These are phyloP conservation scores for Phodopus roborovskii DNA, from an alignment of 2,113 vertebrate species.

Conservation along the genomic window DNA sequence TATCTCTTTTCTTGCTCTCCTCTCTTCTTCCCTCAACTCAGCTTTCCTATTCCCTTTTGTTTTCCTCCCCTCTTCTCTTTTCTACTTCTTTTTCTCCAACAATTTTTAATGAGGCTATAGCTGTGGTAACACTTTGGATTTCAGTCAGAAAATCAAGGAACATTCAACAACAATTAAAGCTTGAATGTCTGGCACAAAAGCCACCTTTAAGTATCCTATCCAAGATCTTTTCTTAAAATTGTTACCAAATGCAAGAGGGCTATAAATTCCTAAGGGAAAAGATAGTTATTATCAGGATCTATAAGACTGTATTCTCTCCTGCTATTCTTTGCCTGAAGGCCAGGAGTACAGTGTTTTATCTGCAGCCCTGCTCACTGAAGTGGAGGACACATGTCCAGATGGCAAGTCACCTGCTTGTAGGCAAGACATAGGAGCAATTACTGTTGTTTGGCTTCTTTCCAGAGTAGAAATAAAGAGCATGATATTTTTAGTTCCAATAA, in stretches of 20 bases:
- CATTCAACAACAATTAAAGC: constrained; percentile 25
- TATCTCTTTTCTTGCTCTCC: no score
- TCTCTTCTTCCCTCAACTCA: no score
- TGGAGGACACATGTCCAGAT: constrained; percentile 71
- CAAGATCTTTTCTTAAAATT: constrained; percentile 9
- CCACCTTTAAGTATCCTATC: neutral
- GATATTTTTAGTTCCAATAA: constrained; percentile 35
- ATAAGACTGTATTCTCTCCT: neutral
- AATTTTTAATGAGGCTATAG: constrained; percentile 9
- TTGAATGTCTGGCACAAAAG: neutral
- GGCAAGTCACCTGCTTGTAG: constrained; percentile 73
- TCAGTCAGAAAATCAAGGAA: constrained; percentile 48
- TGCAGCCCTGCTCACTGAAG: constrained; percentile 65
- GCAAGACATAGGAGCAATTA: constrained; percentile 72
- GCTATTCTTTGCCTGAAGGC: constrained; percentile 57
- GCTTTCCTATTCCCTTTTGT: no score
- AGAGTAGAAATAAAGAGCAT: constrained; percentile 65
- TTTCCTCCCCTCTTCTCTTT: no score
- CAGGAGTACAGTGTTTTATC: constrained; percentile 57
- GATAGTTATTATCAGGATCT: constrained; percentile 57
- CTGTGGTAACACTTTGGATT: constrained; percentile 56
- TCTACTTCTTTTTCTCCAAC: no score
- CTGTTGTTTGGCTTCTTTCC: constrained; percentile 69
- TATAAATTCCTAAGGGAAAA: constrained; percentile 41
- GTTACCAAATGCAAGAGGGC: constrained; percentile 8